These are phyloP conservation scores for Toxonevra muliebris DNA, from an alignment of 2,888 invertebrate genomes.

Conservation along the genomic window DNA sequence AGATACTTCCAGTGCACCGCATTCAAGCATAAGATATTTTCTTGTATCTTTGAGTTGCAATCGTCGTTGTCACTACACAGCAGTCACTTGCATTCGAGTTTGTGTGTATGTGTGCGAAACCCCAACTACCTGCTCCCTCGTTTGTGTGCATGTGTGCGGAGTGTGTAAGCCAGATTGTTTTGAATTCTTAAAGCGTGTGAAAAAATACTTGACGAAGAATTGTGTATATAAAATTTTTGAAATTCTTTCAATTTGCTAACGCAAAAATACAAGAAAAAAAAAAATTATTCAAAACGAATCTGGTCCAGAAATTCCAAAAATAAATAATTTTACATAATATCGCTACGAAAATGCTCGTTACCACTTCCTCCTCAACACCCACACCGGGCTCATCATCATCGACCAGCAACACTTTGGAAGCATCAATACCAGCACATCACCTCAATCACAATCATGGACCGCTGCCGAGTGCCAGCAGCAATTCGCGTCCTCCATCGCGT, in stretches of 20 bases:
- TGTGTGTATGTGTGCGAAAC: not conserved
- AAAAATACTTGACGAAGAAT: too few relatives aligned
- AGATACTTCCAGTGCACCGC: too few relatives aligned
- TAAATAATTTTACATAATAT: not conserved
- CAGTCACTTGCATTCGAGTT: not conserved
- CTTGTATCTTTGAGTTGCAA: too few relatives aligned
- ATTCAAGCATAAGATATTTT: too few relatives aligned
- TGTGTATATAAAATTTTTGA: not conserved
- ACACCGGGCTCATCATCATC: slow-evolving; percentile 57
- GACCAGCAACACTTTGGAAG: slow-evolving; percentile 54
- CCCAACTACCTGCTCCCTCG: not conserved
- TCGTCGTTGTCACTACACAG: too few relatives aligned
- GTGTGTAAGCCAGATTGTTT: too few relatives aligned
- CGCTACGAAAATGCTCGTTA: slow-evolving; percentile 35
- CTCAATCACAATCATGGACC: not conserved
- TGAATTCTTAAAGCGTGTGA: too few relatives aligned
- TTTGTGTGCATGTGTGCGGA: not conserved
- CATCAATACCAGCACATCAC: slow-evolving; percentile 34
- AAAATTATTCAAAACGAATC: not conserved
- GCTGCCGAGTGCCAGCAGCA: slow-evolving; percentile 41
- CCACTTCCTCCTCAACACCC: slow-evolving; percentile 53
- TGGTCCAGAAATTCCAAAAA: not conserved
- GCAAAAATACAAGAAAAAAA: not conserved
- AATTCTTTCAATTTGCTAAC: not conserved
- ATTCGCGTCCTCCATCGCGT: slow-evolving; percentile 59